Base-by-base conservation (phyloP, 2,113 vertebrate genomes). In the Hemibagrus wyckioides region DNA sequence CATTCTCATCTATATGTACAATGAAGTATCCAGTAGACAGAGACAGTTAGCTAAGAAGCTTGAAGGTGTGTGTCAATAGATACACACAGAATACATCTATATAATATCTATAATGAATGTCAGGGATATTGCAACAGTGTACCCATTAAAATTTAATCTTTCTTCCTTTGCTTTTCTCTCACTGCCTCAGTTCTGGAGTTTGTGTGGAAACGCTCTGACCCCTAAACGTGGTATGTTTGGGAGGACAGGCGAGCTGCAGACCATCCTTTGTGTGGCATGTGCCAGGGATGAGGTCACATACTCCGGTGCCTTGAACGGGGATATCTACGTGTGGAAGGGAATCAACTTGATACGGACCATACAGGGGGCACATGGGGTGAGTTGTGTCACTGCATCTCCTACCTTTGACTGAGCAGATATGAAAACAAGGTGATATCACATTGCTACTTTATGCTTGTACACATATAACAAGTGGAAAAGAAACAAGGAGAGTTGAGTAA, bases 251-350 rank as follows among this genome's bases (percentile, higher is more conserved):
- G 98, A 99, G 92, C 97, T 99, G 87, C 98, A 99, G 93, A 99
- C 98, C 85, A 99, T 99, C 92, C 90, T 99, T 92, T 99, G 98
- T 94, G 96, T 99, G 39, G 97, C 98, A 69, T 99, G 98, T 90
- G 97, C 98, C 33, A 96, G 96, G 90, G 98, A 99, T 73, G 97
- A 99, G 92, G 93, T 99, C 92, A 99, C 98, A 0, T 99, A 99
- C 92, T 99, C 98, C 21, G 98, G 98, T 91, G 97, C 98, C 13
- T 93, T 99, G 93, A 99, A 96, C 61, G 98, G 98, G 77, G 98
- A 99, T 91, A 97, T 99, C 87, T 99, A 99, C 2, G 96, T 99
- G 9, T 99, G 98, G 98, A 99, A 99, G 93, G 97, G 97, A 89
- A 94, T 99, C 94, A 99, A 96, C 91, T 95, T 99, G 63, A 95